Conservation (phyloP, 2,113 vertebrate genomes). For the Rhipidura dahli region DNA sequence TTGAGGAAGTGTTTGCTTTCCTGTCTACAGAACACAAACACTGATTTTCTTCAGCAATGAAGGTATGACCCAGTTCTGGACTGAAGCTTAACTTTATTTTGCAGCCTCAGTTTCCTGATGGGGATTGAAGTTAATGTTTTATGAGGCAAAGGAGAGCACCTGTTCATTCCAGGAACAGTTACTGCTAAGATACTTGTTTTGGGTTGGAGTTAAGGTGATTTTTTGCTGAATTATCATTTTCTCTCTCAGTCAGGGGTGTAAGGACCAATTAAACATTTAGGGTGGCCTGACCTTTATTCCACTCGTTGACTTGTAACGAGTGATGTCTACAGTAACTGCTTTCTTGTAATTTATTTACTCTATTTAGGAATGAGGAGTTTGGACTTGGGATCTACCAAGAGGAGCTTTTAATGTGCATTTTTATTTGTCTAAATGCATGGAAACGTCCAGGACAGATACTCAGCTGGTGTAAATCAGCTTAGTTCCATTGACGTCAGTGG, state of each 20-base stretch:
- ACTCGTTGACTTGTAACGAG: background rate
- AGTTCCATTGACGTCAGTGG: constrained; percentile 59
- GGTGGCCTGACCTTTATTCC: constrained; percentile 14
- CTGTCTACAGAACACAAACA: background rate
- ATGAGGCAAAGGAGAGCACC: background rate
- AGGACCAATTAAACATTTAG: constrained; percentile 12
- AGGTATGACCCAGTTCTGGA: background rate
- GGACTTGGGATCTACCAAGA: background rate
- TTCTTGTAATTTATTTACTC: constrained; percentile 14
- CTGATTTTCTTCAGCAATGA: background rate
- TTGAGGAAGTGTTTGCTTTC: background rate
- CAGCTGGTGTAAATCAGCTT: constrained; percentile 56
- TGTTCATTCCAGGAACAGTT: background rate
- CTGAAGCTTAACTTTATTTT: constrained; percentile 3
- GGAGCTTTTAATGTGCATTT: background rate
- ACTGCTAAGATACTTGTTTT: constrained; percentile 12
- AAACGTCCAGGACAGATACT: constrained; percentile 13
- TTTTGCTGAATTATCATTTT: constrained; percentile 32
- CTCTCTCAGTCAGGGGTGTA: background rate
- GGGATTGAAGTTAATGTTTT: constrained; percentile 34
- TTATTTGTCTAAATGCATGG: constrained; percentile 4
- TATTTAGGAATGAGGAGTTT: background rate
- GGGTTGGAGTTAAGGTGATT: constrained; percentile 4
- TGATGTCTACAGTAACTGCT: background rate
- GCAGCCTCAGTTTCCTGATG: background rate